These are phyloP conservation scores for Rhynchomys soricoides DNA, from an alignment of 2,113 vertebrate species.

Conservation along the genomic window DNA sequence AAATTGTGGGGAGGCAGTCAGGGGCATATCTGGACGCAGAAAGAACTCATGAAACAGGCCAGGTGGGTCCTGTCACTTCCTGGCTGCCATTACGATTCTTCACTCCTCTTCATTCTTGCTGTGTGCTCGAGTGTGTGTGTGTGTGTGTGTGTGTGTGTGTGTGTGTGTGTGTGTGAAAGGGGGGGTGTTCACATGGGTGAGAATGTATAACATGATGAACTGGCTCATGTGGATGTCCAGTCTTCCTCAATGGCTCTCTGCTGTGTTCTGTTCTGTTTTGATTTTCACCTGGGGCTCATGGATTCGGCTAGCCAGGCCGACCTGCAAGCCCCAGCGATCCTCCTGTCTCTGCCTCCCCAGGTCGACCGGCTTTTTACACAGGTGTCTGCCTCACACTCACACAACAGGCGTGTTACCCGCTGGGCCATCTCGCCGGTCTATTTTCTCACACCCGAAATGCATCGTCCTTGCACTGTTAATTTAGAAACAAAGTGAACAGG, in stretches of 20 bases:
- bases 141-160: neutral
- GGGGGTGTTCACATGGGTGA: neutral
- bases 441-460: neutral
- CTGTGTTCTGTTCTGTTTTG: too few relatives aligned
- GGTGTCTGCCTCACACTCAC: too few relatives aligned
- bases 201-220: neutral
- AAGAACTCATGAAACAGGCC: neutral
- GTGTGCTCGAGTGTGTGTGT: neutral
- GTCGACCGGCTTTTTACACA: neutral
- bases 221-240: neutral
- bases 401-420: neutral
- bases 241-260: neutral
- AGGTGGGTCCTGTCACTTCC: neutral
- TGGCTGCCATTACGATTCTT: neutral
- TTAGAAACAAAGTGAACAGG: neutral
- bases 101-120: neutral
- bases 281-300: neutral
- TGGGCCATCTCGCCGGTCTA: too few relatives aligned
- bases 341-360: neutral
- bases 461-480: neutral
- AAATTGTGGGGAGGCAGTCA: rapidly evolving
- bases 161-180: neutral
- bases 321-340: neutral
- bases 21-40: neutral
- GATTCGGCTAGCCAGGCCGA: neutral